A percentile compares a stretch with the other conserved stretches of the same genome.
Conservation (phyloP, 2,797 vertebrate species). For the Squalus acanthias region DNA sequence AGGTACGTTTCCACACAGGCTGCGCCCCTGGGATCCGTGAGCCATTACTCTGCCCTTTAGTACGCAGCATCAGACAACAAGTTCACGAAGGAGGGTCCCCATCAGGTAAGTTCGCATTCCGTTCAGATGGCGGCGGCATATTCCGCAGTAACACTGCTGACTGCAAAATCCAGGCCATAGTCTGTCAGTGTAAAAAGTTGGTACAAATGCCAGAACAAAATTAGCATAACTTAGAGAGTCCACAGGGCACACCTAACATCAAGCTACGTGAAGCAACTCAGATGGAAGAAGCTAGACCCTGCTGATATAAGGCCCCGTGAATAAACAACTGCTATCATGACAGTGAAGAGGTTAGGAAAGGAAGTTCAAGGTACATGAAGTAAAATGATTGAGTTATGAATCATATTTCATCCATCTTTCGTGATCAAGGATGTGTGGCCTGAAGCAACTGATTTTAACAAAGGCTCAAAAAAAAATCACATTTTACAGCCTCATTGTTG, state of each 20-base stretch:
- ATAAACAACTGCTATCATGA: neutral
- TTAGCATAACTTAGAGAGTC: neutral
- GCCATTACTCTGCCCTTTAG: too few relatives aligned
- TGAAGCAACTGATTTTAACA: neutral
- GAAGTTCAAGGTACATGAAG: neutral
- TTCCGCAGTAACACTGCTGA: too few relatives aligned
- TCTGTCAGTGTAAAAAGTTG: neutral
- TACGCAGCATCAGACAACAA: too few relatives aligned
- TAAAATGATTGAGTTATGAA: neutral
- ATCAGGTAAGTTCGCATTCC: too few relatives aligned
- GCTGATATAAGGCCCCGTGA: neutral
- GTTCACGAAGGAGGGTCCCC: too few relatives aligned
- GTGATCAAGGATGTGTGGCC: neutral
- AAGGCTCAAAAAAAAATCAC: neutral
- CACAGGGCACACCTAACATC: neutral
- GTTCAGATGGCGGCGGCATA: too few relatives aligned
- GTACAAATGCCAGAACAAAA: neutral
- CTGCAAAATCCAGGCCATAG: neutral
- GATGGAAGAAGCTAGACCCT: neutral
- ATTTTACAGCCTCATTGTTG: neutral
- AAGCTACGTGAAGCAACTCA: neutral
- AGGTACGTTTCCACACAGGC: too few relatives aligned
- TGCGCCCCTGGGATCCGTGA: too few relatives aligned
- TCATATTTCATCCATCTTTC: neutral
- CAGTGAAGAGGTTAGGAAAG: neutral